Conservation (phyloP, 2,113 vertebrate genomes). For the Chloropsis hardwickii region DNA sequence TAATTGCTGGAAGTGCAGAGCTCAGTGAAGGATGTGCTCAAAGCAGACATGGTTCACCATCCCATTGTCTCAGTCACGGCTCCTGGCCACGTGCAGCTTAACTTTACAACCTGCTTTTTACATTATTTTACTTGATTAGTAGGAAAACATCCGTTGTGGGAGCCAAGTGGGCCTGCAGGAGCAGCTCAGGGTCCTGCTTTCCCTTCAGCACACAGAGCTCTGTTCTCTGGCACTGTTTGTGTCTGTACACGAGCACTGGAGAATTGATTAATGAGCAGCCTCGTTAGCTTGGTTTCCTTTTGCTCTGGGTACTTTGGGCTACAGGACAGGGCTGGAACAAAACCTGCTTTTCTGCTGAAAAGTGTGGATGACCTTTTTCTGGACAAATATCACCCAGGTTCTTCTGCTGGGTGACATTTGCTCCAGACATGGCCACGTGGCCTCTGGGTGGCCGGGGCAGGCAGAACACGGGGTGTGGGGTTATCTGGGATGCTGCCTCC, state of each 20-base stretch:
- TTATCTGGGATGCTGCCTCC: not conserved
- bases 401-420: not conserved
- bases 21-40: slow-evolving; percentile 25
- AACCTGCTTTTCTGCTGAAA: not conserved
- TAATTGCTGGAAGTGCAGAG: slow-evolving; percentile 30
- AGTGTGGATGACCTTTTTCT: not conserved
- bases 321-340: not conserved
- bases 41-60: not conserved
- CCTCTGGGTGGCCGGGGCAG: not conserved
- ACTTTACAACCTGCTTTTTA: slow-evolving; percentile 17
- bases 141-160: not conserved
- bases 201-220: not conserved
- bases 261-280: not conserved
- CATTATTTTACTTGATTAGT: not conserved
- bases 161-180: slow-evolving; percentile 1
- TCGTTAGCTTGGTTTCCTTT: not conserved
- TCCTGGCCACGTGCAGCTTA: not conserved
- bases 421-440: not conserved
- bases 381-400: not conserved
- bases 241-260: not conserved
- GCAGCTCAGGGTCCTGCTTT: not conserved
- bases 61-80: slow-evolving; percentile 43
- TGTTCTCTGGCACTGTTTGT: not conserved
- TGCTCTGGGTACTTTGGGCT: not conserved
- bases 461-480: rapidly evolving